Evolutionary conservation across 2,797 vertebrate species (phyloP).

Genomic region (Gymnocypris eckloni): DNA sequence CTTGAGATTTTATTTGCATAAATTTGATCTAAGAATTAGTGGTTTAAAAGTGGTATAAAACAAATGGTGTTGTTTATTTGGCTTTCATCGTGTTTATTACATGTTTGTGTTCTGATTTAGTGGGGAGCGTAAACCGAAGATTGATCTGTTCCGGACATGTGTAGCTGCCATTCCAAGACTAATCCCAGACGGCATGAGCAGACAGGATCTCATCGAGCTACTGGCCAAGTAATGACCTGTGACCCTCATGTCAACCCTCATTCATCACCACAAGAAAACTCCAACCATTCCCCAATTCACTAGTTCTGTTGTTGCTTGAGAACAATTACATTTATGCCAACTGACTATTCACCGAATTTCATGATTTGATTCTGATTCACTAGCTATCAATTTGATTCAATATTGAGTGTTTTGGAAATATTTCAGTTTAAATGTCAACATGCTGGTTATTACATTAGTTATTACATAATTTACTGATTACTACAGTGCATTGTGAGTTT

Average conservation of each 20-base stretch:
- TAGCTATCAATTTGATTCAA: background rate
- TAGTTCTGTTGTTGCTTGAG: constrained; percentile 5
- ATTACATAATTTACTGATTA: background rate
- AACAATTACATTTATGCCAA: background rate
- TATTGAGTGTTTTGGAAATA: background rate
- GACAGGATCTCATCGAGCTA: constrained; percentile 96
- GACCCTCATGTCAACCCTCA: constrained; percentile 23
- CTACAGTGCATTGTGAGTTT: background rate
- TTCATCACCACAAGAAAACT: constrained; percentile 8
- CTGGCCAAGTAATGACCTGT: constrained; percentile 88
- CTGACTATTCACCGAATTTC: background rate
- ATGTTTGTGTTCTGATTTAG: constrained; percentile 73
- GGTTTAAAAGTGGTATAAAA: background rate
- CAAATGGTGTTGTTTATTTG: background rate
- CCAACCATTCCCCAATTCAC: background rate
- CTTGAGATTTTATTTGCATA: background rate
- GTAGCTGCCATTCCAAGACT: constrained; percentile 97
- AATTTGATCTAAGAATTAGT: background rate
- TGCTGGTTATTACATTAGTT: background rate
- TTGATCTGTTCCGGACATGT: constrained; percentile 97
- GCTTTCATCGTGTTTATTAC: background rate
- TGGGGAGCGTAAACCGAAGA: constrained; percentile 98
- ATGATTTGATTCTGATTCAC: background rate
- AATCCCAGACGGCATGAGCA: constrained; percentile 99
- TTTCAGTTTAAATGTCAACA: background rate